Base-by-base conservation (phyloP, 2,113 vertebrate species). In the Vanacampus margaritifer region DNA sequence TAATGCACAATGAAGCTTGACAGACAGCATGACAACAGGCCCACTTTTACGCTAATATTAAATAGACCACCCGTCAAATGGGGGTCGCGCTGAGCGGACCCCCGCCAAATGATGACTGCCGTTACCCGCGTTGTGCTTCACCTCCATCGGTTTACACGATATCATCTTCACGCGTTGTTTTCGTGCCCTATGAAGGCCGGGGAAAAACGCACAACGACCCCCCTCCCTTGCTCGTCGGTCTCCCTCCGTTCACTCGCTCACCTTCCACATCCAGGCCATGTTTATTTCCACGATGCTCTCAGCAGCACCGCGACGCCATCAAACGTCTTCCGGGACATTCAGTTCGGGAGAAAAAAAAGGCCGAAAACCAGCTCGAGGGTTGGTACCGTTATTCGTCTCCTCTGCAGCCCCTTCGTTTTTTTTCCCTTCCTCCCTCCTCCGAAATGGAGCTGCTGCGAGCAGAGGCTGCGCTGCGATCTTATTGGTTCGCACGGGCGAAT, bases 181-280 rank as follows among this genome's bases (percentile, higher is more conserved):
- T 57, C 26, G 16, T 57, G 32, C 0, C 0, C 26, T 17, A 57
- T 7, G 6, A 3, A 28, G 6, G 21, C 35, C 13, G 6, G 5
- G 11, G 12, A 7, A 57, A 1, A 28, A 57, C 54, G 26, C 11
- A 26, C 24, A 28, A 57, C 23, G 14, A 23, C 54, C n/a, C n/a
- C 23, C 24, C 51, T 14, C 0, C 36, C 6, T 3, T 10, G 48
- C 16, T 14, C 45, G 48, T 11, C n/a, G 26, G 37, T n/a, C 39
- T 8, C 16, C 11, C 1, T 13, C 37, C 59, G 21, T 64, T 46
- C 9, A 24, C 28, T 24, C 57, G 72, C 89, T 90, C 84, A 93
- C 92, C 92, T 93, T 93, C 79, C 91, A 91, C 68, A 93, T 87
- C 91, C 91, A 93, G 90, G 91, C 91, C 92, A 89, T 90, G 73